These are phyloP conservation scores for Podarcis raffonei DNA, from an alignment of 2,113 vertebrate species.

Conservation along the genomic window DNA sequence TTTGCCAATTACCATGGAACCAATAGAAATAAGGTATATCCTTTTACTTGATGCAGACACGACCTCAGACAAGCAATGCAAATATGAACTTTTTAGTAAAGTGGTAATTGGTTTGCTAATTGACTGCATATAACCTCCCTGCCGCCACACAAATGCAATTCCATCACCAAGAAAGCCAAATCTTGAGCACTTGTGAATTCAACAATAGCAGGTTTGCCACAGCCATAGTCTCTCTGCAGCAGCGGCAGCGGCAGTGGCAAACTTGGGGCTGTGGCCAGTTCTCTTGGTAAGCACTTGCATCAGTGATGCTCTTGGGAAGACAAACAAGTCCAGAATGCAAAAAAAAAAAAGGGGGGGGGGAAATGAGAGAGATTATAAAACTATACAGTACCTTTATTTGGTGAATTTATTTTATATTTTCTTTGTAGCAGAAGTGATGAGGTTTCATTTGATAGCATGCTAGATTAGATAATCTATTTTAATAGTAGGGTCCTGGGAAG, in stretches of 20 bases:
- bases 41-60: constrained; percentile 68
- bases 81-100: background rate
- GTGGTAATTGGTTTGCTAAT: background rate
- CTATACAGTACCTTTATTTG: too few species aligned
- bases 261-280: too few species aligned
- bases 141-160: background rate
- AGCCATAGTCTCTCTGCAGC: too few species aligned
- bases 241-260: too few species aligned
- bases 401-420: background rate
- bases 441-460: too few species aligned
- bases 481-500: background rate
- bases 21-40: constrained; percentile 99
- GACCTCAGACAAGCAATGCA: background rate
- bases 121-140: background rate
- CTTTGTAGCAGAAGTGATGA: background rate
- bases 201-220: background rate
- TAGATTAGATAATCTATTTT: background rate
- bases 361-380: too few species aligned
- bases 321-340: too few species aligned
- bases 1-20: constrained; percentile 94
- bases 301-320: too few species aligned
- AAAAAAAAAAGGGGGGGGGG: too few species aligned
- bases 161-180: background rate
- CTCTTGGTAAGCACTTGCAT: too few species aligned
- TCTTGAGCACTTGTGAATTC: background rate